phyloP scores from a whole-genome alignment of 2,888 invertebrate genomes.

The Caenorhabditis japonica region DNA sequence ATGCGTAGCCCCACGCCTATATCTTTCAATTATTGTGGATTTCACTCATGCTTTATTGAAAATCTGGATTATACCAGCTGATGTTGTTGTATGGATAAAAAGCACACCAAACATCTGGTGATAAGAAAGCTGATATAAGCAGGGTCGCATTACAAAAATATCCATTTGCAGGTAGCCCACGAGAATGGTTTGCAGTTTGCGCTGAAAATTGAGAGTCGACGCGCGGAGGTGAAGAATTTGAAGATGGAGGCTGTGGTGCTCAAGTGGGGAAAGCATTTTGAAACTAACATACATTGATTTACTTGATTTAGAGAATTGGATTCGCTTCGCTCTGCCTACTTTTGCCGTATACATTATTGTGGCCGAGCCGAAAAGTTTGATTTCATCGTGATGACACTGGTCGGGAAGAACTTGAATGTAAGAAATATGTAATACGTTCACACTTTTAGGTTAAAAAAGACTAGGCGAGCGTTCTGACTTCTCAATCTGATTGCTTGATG shows the following conservation, averaged over 20 bases:
- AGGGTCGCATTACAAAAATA: no score
- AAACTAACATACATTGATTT: no score
- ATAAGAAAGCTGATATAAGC: no score
- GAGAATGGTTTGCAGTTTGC: constrained; percentile 43
- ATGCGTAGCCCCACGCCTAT: no score
- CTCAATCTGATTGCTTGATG: no score
- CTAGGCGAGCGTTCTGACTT: no score
- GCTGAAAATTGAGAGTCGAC: constrained; percentile 34
- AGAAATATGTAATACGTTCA: neutral
- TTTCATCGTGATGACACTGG: constrained; percentile 68
- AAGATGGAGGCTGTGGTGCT: constrained; percentile 50
- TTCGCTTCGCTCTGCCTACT: constrained; percentile 30
- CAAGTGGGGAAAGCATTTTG: no score
- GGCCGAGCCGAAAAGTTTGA: constrained; percentile 53
- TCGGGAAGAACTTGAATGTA: constrained; percentile 56
- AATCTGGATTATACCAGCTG: no score
- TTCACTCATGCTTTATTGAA: no score
- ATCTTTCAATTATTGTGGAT: no score
- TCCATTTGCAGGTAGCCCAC: constrained; percentile 35
- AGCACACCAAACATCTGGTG: no score
- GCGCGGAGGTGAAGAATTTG: constrained; percentile 14
- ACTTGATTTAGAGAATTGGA: constrained; percentile 11
- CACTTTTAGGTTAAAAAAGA: neutral
- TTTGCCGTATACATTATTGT: constrained; percentile 32
- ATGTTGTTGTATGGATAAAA: no score